phyloP scores from a whole-genome alignment of 2,888 invertebrate species.

The Ornithoptera priamus region DNA sequence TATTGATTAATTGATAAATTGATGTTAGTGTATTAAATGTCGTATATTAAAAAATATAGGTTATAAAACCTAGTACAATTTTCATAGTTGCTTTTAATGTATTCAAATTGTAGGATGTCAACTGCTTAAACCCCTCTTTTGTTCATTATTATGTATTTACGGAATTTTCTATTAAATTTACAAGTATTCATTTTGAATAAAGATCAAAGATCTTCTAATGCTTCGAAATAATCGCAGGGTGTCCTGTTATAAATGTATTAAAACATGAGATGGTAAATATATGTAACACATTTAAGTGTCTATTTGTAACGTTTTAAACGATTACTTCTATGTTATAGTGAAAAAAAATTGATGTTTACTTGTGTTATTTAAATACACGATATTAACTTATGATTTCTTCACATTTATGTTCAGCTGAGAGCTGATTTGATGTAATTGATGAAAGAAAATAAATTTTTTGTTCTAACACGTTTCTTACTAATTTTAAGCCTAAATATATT shows the following conservation, averaged over 20 bases:
- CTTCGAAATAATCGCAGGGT: conserved; percentile 7
- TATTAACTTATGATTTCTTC: conserved; percentile 36
- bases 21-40: conserved; percentile 27
- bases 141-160: conserved; percentile 1
- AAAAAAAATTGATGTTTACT: conserved; percentile 33
- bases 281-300: conserved; percentile 29
- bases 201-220: conserved; percentile 26
- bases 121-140: neutral
- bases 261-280: conserved; percentile 15
- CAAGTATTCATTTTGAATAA: neutral
- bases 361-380: conserved; percentile 29
- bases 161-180: conserved; percentile 7
- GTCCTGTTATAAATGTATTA: conserved; percentile 22
- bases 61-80: conserved; percentile 27
- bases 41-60: conserved; percentile 28
- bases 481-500: neutral
- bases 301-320: conserved; percentile 56
- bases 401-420: conserved; percentile 58
- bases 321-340: conserved; percentile 37
- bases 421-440: conserved; percentile 45
- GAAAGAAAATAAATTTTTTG: conserved; percentile 16
- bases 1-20: conserved; percentile 34
- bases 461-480: conserved; percentile 15
- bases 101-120: conserved; percentile 12
- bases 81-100: conserved; percentile 23